These are phyloP conservation scores for Mamestra brassicae DNA, from an alignment of 2,888 invertebrate species.

Conservation along the genomic window DNA sequence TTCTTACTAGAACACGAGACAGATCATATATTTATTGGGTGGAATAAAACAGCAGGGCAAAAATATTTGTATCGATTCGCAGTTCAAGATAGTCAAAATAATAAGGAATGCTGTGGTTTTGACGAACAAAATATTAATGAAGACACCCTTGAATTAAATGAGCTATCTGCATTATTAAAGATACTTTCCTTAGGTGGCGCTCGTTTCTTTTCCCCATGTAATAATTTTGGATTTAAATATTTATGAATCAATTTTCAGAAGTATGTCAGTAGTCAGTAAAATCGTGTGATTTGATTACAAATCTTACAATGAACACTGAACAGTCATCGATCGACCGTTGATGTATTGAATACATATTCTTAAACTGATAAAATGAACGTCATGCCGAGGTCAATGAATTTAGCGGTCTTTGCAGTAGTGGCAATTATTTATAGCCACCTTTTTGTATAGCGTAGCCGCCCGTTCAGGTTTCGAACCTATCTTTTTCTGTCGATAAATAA, in stretches of 20 bases:
- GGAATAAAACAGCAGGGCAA: neutral
- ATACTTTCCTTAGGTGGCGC: neutral
- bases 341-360: constrained; percentile 59
- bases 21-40: no score
- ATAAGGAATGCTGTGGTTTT: neutral
- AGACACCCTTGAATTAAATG: neutral
- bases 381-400: constrained; percentile 60
- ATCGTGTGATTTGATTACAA: constrained; percentile 56
- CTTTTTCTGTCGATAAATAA: constrained; percentile 32
- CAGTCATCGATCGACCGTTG: constrained; percentile 52
- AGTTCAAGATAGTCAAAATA: neutral
- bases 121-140: neutral
- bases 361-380: constrained; percentile 58
- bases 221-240: constrained; percentile 46
- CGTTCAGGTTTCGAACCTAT: constrained; percentile 34
- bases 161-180: constrained; percentile 9
- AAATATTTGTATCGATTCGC: neutral
- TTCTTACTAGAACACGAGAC: neutral
- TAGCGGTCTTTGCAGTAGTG: constrained; percentile 53
- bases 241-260: constrained; percentile 44
- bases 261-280: constrained; percentile 22
- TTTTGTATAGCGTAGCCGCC: constrained; percentile 25
- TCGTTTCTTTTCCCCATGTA: neutral
- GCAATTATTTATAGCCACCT: constrained; percentile 49
- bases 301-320: constrained; percentile 45